Conservation (phyloP, 2,888 invertebrate genomes). For the Pseudolycoriella hygida region DNA sequence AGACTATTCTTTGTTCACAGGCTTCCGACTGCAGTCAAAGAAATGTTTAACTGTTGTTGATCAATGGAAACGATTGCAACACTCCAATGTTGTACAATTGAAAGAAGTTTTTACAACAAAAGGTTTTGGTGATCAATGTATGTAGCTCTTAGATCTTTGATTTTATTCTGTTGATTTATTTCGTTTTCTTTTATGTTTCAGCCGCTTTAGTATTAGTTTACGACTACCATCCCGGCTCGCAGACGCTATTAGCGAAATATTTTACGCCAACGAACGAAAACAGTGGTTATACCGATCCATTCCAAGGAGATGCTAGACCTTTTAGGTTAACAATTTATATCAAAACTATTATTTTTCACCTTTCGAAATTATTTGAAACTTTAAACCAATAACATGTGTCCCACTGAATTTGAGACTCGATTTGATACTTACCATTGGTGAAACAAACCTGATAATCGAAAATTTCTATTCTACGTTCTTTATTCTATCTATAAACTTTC, state of each 20-base stretch:
- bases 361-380: too few relatives aligned
- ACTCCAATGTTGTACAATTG: constrained; percentile 86
- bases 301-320: constrained; percentile 56
- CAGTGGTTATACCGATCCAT: constrained; percentile 57
- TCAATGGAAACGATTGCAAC: constrained; percentile 87
- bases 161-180: neutral
- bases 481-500: too few relatives aligned
- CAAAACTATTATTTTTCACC: too few relatives aligned
- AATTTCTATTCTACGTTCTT: too few relatives aligned
- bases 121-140: constrained; percentile 90
- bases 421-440: too few relatives aligned
- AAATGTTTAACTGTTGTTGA: constrained; percentile 77
- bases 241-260: constrained; percentile 73
- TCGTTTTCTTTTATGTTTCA: too few relatives aligned
- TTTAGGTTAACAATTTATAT: constrained; percentile 20
- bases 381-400: too few relatives aligned
- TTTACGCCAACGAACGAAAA: constrained; percentile 44
- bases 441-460: too few relatives aligned
- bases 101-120: constrained; percentile 89
- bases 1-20: constrained; percentile 28
- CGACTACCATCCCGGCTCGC: constrained; percentile 84
- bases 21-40: constrained; percentile 61
- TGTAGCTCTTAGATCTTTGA: constrained; percentile 24
- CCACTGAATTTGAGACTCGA: too few relatives aligned
- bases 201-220: constrained; percentile 84